A percentile compares a stretch with the other conserved stretches of the same genome.
Conservation (phyloP, 2,888 invertebrate genomes). For the Lasioglossum malachurum region DNA sequence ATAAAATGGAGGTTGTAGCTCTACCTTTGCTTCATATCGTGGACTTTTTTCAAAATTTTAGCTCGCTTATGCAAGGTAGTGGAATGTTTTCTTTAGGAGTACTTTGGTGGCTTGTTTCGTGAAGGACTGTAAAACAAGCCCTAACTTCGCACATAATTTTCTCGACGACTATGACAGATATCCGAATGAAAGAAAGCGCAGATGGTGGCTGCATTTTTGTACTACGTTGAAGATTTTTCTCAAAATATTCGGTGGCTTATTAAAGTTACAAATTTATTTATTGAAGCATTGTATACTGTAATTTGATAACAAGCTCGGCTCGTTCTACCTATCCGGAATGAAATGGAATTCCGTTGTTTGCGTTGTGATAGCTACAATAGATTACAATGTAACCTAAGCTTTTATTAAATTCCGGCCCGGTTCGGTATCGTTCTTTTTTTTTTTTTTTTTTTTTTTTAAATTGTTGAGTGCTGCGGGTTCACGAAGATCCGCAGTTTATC, state of each 20-base stretch:
- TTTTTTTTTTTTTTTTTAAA: not conserved
- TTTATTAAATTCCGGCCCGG: not conserved
- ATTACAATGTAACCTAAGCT: not conserved
- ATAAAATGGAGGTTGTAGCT: not conserved
- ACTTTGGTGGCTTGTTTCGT: not conserved
- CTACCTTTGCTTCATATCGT: not conserved
- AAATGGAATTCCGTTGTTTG: not conserved
- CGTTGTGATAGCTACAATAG: not conserved
- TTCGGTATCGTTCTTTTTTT: not conserved
- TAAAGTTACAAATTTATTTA: not conserved
- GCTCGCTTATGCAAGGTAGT: not conserved
- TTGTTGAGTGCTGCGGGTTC: not conserved
- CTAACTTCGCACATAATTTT: not conserved
- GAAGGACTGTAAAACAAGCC: not conserved
- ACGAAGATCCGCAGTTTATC: not conserved
- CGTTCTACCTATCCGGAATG: not conserved
- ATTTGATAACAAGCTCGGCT: not conserved
- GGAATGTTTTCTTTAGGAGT: not conserved
- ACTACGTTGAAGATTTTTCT: not conserved
- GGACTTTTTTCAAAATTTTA: not conserved
- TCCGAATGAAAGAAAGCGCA: not conserved
- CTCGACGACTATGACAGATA: not conserved
- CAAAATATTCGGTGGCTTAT: not conserved
- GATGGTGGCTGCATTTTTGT: not conserved
- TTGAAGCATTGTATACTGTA: not conserved